phyloP scores from a whole-genome alignment of 2,888 invertebrate genomes.

The Pseudococcus jackbeardsleyi region DNA sequence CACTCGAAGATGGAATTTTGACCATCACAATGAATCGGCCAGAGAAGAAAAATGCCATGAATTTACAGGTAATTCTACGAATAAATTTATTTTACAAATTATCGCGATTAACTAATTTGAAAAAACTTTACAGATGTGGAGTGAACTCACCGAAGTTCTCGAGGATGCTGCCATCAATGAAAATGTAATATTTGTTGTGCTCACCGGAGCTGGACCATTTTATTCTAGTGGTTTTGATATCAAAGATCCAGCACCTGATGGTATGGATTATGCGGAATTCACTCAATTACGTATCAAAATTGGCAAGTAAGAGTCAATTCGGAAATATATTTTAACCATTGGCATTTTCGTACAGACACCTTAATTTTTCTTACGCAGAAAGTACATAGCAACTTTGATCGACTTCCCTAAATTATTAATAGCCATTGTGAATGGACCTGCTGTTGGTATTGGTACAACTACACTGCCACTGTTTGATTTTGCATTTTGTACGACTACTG shows the following conservation, averaged over 20 bases:
- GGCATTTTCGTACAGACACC: neutral
- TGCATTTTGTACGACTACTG: conserved; percentile 87
- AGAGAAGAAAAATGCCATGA: conserved; percentile 20
- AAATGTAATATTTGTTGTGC: conserved; percentile 37
- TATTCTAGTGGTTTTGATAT: conserved; percentile 61
- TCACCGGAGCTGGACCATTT: conserved; percentile 58
- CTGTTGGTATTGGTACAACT: conserved; percentile 91
- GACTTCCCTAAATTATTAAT: conserved; percentile 83
- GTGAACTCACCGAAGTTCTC: neutral
- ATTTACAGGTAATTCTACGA: neutral
- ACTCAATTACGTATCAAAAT: neutral
- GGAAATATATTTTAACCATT: no score
- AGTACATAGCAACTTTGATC: conserved; percentile 53
- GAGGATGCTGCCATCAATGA: conserved; percentile 44
- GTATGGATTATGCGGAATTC: neutral
- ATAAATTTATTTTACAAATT: neutral
- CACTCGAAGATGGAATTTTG: conserved; percentile 49
- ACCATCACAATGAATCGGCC: conserved; percentile 48
- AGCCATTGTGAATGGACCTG: conserved; percentile 93
- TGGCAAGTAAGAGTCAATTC: neutral
- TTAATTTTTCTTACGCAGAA: neutral
- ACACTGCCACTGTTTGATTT: conserved; percentile 88
- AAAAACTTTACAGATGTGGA: conserved; percentile 49
- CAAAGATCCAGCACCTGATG: neutral
- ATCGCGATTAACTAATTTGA: neutral